These are phyloP conservation scores for Isurus oxyrinchus DNA, from an alignment of 2,113 vertebrate genomes.

Conservation along the genomic window DNA sequence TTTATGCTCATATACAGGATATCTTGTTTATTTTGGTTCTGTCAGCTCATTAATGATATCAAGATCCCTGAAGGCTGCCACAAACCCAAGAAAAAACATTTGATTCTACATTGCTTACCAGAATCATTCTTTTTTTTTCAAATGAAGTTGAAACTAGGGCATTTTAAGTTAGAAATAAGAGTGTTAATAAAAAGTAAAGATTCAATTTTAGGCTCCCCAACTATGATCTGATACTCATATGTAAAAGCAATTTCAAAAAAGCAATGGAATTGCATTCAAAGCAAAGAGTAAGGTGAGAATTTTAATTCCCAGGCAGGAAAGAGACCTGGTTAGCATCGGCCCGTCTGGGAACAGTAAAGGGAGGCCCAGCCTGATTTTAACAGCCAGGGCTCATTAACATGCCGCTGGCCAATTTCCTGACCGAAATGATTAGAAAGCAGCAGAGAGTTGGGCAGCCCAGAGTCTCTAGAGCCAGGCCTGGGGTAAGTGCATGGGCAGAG, in stretches of 20 bases:
- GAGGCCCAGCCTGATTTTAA: neutral
- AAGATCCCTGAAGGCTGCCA: neutral
- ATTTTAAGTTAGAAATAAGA: neutral
- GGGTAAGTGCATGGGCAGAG: neutral
- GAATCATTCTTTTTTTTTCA: neutral
- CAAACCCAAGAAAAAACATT: neutral
- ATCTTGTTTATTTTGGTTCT: conserved; percentile 15
- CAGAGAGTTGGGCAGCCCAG: neutral
- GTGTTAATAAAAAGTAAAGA: neutral
- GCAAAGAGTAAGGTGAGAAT: neutral
- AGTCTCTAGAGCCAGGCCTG: neutral
- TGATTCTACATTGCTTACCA: neutral
- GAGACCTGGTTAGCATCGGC: neutral
- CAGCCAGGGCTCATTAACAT: neutral
- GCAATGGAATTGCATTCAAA: neutral
- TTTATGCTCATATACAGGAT: neutral
- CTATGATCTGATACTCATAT: neutral
- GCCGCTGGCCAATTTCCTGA: neutral
- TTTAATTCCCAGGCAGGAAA: neutral
- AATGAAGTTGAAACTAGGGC: neutral
- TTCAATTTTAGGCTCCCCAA: neutral
- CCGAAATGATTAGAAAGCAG: neutral
- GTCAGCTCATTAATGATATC: conserved; percentile 2
- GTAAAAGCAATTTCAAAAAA: neutral
- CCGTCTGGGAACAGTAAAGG: neutral